These are phyloP conservation scores for Allophyes oxyacanthae DNA, from an alignment of 2,888 invertebrate genomes.

Conservation along the genomic window DNA sequence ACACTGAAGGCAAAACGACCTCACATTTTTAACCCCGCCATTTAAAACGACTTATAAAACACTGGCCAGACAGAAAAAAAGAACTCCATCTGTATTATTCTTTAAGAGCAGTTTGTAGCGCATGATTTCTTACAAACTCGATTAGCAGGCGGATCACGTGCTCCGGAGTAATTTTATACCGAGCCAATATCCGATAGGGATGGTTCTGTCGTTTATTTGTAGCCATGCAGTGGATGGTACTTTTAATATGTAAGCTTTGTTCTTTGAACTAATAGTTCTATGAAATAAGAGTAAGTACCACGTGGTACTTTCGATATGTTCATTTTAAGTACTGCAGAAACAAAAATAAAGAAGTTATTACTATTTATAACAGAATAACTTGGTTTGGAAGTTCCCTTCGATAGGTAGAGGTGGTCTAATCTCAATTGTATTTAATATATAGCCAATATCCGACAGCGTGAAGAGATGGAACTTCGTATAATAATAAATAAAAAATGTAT, in stretches of 20 bases:
- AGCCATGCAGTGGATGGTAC: constrained; percentile 21
- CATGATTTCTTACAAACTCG: constrained; percentile 33
- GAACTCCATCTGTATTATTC: constrained; percentile 27
- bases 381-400: no score
- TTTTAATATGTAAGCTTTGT: constrained; percentile 19
- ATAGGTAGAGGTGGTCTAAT: no score
- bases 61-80: constrained; percentile 32
- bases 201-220: constrained; percentile 59
- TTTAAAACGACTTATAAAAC: constrained; percentile 25
- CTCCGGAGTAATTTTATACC: constrained; percentile 71
- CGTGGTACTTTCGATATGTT: no score
- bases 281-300: no score
- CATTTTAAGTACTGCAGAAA: no score
- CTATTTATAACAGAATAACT: no score
- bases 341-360: no score
- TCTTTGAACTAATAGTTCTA: constrained; percentile 20
- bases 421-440: no score
- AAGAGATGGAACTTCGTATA: no score
- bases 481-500: no score
- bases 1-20: neutral
- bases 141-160: constrained; percentile 66
- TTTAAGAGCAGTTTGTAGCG: constrained; percentile 36
- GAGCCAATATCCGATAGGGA: constrained; percentile 71
- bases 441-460: constrained; percentile 54
- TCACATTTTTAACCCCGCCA: constrained; percentile 5